Evolutionary conservation across 37 sponge, comb jelly and placozoan species (phyloP).

Genomic region (Cladorhizidae sp.): DNA sequence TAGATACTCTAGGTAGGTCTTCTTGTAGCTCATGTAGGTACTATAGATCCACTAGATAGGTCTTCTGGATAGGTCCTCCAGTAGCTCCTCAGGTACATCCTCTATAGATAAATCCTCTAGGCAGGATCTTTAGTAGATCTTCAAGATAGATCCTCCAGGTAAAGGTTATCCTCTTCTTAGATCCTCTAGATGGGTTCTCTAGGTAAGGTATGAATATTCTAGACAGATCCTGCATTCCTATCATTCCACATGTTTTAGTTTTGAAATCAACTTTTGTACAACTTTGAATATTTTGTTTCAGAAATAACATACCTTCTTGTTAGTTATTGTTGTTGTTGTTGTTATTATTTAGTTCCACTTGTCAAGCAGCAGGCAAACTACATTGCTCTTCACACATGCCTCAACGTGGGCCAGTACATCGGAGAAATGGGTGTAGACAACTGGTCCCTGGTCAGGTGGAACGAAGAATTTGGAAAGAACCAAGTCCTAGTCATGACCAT

Average conservation of each 20-base stretch:
- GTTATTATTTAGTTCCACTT: slow-evolving; percentile 69
- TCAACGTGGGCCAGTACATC: slow-evolving; percentile 69
- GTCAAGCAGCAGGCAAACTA: slow-evolving; percentile 88
- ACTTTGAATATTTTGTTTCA: background rate
- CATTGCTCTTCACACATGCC: slow-evolving; percentile 52
- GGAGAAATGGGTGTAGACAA: slow-evolving; percentile 81
- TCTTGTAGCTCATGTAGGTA: no score
- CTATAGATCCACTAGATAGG: no score
- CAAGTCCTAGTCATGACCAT: slow-evolving; percentile 95
- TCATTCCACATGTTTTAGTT: background rate
- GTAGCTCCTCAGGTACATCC: no score
- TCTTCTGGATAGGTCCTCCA: no score
- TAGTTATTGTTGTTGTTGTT: background rate
- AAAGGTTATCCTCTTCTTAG: no score
- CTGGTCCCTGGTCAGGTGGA: slow-evolving; percentile 76
- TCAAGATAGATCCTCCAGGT: no score
- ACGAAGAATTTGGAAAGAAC: slow-evolving; percentile 58
- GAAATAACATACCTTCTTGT: background rate
- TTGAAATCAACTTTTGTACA: background rate
- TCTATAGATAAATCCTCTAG: no score
- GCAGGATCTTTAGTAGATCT: no score
- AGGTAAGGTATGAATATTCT: no score
- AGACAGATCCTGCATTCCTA: no score
- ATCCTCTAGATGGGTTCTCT: no score
- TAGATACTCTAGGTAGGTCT: no score